Evolutionary conservation across 2,113 vertebrate genomes (phyloP).

Genomic region (Natator depressus): DNA sequence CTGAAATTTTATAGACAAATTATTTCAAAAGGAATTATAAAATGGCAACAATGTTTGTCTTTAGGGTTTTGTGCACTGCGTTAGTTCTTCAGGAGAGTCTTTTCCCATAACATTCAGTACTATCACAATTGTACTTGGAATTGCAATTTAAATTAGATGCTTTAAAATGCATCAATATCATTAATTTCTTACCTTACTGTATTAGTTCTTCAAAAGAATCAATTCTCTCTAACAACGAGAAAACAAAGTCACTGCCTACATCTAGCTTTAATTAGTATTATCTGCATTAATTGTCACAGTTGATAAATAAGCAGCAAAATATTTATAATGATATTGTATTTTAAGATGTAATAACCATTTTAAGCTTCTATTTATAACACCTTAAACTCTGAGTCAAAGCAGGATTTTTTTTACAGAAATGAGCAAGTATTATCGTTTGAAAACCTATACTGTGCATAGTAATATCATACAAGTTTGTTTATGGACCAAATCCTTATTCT

Average conservation of each 20-base stretch:
- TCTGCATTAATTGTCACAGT: constrained; percentile 70
- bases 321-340: constrained; percentile 42
- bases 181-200: constrained; percentile 60
- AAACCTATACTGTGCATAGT: fast-evolving
- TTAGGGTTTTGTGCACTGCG: constrained; percentile 36
- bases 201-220: constrained; percentile 66
- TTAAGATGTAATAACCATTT: constrained; percentile 36
- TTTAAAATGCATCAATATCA: constrained; percentile 71
- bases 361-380: background rate
- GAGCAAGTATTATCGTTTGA: background rate
- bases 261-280: constrained; percentile 72
- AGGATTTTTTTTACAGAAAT: background rate
- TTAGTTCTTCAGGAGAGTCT: constrained; percentile 48
- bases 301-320: constrained; percentile 58
- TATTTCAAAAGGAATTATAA: constrained; percentile 43
- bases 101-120: constrained; percentile 60
- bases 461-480: background rate
- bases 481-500: background rate
- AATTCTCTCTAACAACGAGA: constrained; percentile 65
- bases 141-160: constrained; percentile 65
- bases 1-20: constrained; percentile 58
- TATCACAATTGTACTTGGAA: constrained; percentile 60
- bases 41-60: constrained; percentile 41
- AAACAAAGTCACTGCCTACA: constrained; percentile 66
- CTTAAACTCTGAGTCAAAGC: background rate